Evolutionary conservation across 2,797 vertebrate genomes (phyloP).

Genomic region (Enteromius mattozi): DNA sequence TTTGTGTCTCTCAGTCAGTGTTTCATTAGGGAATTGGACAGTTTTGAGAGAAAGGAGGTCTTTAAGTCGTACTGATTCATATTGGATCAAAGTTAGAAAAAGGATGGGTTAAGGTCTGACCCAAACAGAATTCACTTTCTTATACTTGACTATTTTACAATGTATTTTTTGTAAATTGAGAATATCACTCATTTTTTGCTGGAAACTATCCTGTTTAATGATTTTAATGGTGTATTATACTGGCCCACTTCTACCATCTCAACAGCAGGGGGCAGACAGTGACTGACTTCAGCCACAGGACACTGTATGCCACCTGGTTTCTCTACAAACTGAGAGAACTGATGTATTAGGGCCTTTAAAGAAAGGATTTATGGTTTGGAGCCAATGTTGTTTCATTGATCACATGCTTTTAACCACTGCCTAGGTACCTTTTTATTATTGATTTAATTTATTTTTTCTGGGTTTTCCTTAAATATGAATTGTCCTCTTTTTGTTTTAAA

Average conservation of each 20-base stretch:
- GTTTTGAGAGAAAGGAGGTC: constrained; percentile 15
- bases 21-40: constrained; percentile 10
- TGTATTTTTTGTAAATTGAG: not conserved
- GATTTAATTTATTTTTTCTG: not conserved
- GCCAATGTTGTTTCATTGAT: not conserved
- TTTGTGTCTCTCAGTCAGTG: constrained; percentile 23
- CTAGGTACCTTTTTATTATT: not conserved
- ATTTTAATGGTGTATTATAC: not conserved
- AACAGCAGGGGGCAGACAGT: constrained; percentile 70
- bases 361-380: not conserved
- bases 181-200: not conserved
- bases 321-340: not conserved
- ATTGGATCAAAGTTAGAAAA: constrained; percentile 69
- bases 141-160: not conserved
- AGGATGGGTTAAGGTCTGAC: constrained; percentile 2
- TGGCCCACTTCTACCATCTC: not conserved
- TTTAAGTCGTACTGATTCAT: constrained; percentile 67
- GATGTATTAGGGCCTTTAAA: not conserved
- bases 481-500: constrained; percentile 15
- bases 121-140: not conserved
- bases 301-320: not conserved
- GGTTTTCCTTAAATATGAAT: constrained; percentile 12
- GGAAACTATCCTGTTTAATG: not conserved
- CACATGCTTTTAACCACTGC: constrained; percentile 18
- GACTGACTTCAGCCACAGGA: not conserved